Evolutionary conservation across 2,113 vertebrate genomes (phyloP).

Genomic region (Oriolus oriolus): DNA sequence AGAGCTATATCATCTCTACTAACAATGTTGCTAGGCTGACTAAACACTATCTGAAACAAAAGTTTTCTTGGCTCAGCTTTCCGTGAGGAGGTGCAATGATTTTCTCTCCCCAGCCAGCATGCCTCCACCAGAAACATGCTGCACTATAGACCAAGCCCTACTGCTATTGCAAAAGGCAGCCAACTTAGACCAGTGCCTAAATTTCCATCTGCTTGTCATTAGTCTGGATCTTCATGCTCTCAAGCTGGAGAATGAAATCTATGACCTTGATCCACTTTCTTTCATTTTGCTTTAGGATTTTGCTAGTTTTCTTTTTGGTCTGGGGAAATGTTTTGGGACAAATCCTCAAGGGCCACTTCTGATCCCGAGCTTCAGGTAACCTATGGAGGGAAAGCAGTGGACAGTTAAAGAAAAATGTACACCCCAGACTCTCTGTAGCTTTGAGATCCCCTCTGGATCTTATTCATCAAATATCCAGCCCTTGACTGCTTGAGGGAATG

Average conservation of each 20-base stretch:
- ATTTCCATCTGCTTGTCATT: constrained; percentile 44
- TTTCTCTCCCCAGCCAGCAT: constrained; percentile 1
- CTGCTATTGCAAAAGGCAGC: constrained; percentile 5
- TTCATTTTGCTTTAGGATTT: not conserved
- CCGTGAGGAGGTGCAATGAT: not conserved
- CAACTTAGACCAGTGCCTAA: not conserved
- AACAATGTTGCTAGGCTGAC: not conserved
- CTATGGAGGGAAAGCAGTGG: not conserved
- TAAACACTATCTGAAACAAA: constrained; percentile 19
- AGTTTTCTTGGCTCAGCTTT: not conserved
- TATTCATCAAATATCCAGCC: not conserved
- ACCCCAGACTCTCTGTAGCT: not conserved
- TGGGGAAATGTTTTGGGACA: not conserved
- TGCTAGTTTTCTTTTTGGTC: not conserved
- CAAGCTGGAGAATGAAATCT: not conserved
- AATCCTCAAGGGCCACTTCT: not conserved
- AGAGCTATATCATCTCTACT: not conserved
- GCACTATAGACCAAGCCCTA: not conserved
- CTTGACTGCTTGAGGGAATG: not conserved
- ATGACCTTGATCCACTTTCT: not conserved
- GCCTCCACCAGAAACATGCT: constrained; percentile 1
- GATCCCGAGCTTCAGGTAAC: not conserved
- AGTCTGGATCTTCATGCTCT: not conserved
- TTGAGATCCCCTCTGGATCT: not conserved
- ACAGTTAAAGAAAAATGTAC: not conserved